A percentile compares a stretch with the other conserved stretches of the same genome.
Evolutionary conservation across 1,140 invertebrate species (phyloP).

Genomic region (Drosophila murphyi): DNA sequence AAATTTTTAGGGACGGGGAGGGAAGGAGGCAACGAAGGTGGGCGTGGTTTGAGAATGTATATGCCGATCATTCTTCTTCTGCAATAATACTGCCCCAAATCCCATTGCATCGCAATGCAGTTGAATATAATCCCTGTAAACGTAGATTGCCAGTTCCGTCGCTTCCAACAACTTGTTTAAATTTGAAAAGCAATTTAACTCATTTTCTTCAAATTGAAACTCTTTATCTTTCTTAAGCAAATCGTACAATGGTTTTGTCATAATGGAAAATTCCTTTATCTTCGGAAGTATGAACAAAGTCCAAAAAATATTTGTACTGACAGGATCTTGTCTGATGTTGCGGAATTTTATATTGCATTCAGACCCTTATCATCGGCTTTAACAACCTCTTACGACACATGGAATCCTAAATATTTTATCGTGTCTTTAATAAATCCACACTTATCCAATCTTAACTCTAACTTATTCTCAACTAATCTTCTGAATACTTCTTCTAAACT

Average conservation of each 20-base stretch:
- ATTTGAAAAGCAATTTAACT: background rate
- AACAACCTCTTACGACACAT: background rate
- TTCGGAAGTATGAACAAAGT: background rate
- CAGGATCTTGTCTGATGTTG: background rate
- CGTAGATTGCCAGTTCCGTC: background rate
- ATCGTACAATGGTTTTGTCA: background rate
- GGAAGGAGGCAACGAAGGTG: no score
- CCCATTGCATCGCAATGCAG: background rate
- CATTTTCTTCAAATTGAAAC: background rate
- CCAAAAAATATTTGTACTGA: background rate
- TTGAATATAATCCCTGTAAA: background rate
- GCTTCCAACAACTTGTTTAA: background rate
- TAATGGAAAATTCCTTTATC: background rate
- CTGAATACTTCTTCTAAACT: background rate
- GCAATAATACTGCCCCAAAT: background rate
- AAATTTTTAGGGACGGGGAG: no score
- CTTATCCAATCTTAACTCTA: background rate
- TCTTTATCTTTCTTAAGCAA: background rate
- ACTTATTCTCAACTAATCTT: background rate
- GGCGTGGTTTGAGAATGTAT: no score
- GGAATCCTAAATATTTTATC: background rate
- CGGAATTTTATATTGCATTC: background rate
- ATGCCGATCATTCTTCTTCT: background rate
- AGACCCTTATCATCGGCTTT: background rate
- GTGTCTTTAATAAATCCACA: background rate